Base-by-base conservation (phyloP, 1,140 invertebrate species). In the Pseudomyrmex cubaensis region DNA sequence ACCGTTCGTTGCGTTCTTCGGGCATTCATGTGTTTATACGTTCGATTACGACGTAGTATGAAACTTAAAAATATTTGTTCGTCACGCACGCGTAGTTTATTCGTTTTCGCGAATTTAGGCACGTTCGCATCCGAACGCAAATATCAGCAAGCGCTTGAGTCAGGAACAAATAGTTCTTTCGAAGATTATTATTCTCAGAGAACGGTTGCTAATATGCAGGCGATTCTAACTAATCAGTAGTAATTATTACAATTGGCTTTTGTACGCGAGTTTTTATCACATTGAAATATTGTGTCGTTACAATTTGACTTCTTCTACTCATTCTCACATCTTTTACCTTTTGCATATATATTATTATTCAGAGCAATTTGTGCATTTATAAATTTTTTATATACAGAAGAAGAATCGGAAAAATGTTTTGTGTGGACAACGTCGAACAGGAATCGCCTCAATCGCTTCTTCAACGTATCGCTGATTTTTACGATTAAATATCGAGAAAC, bases 401-500 rank as follows among this genome's bases (percentile, higher is more conserved):
- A 5, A 35, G 35, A 35, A 35, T 35, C 35, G 35, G 5, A 35
- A 4, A 50, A 46, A 22, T 8, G 15, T 9, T 22, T 50, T 25
- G 48, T 50, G 69, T 70, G 54, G 75, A 80, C 57, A 44, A 13
- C 57, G 25, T 61, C 22, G 66, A 82, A 75, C 57, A 52, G 52
- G 74, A 87, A 88, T 87, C 86, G 77, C 17, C 52, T 59, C 67
- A 82, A 88, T 87, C 73, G 86, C 77, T 61, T 85, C 74, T 83
- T 61, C 70, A 78, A 76, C 70, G 83, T 80, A 76, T 76, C 69
- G 67, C 48, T 54, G 22, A 63, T 83, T 85, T 78, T 75, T 56
- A 75, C 70, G 87, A 87, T 85, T 89, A 87, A 85, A 87, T 90
- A 89, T 90, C 82, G 75, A 82, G 74, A 87, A 90, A 83, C 83